Conservation (phyloP, 1,140 invertebrate species). For the Aporrectodea caliginosa region DNA sequence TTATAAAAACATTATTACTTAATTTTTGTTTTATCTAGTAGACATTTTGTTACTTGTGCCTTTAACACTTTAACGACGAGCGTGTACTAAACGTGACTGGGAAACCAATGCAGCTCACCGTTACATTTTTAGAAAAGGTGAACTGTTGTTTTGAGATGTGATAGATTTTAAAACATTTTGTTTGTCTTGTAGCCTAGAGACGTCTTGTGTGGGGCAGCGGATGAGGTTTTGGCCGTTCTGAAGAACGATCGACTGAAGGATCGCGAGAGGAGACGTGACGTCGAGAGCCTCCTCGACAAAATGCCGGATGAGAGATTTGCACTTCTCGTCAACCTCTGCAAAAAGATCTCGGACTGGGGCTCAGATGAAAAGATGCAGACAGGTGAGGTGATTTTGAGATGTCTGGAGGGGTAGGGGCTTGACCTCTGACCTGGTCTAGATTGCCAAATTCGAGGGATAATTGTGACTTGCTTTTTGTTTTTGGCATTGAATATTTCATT, state of each 20-base stretch:
- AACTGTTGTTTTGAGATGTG: not conserved
- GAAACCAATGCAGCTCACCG: no score
- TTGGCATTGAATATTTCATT: no score
- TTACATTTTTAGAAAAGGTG: no score
- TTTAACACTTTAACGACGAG: not conserved
- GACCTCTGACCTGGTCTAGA: no score
- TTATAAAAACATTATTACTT: no score
- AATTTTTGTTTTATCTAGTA: no score
- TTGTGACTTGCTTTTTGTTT: no score
- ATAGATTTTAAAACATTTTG: conserved; percentile 8
- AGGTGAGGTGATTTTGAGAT: no score
- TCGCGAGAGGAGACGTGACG: conserved; percentile 87
- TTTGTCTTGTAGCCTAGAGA: conserved; percentile 72
- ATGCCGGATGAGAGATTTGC: conserved; percentile 93
- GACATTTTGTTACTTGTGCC: no score
- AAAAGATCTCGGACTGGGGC: conserved; percentile 98
- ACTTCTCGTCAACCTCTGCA: conserved; percentile 88
- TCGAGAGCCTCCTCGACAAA: conserved; percentile 75
- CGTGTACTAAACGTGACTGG: no score
- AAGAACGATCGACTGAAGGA: conserved; percentile 95
- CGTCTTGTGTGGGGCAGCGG: conserved; percentile 93
- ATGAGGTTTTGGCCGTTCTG: conserved; percentile 90
- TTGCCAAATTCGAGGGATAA: no score
- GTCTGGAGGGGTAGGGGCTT: no score
- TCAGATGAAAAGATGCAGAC: conserved; percentile 70